Evolutionary conservation across 2,797 vertebrate species (phyloP), one percentile per base, ranked within the genome.

Genomic region (Galaxias olidus): DNA sequence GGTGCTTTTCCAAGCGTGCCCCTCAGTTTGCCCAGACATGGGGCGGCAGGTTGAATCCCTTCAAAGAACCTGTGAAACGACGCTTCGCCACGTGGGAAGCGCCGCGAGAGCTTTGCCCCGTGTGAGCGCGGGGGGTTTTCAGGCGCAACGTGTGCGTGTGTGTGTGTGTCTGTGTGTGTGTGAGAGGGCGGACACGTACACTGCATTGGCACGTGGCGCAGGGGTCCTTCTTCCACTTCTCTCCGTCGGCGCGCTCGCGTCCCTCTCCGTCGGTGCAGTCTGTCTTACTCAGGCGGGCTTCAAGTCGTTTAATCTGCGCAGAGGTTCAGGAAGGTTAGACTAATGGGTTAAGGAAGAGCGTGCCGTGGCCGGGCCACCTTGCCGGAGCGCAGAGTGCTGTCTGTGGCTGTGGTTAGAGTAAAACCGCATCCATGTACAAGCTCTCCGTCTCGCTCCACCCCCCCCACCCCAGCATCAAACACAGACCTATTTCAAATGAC

Each of bases 231-330:
- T 93, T 95, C 97, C 97, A 99, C n/a, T 73, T 89, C 14, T 94
- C 86, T 53, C 92, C 91, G 42, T 91, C 91, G 12, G 79, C 77
- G 4, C 94, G 93, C 10, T 93, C 87, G 45, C 88, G 89, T 10
- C 94, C 94, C 0, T 91, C 87, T 14, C 83, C 87, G 50, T 96
- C 97, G 84, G 92, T 92, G 86, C 97, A 99, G 84, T 93, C 94
- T 1, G 90, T 93, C 82, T 90, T 89, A 83, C 93, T 96, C 79
- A 98, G 90, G 61, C 94, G 96, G 13, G 91, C 88, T 92, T 99
- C 97, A 71, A 99, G 95, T 85, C 91, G 95, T 90, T 96, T 96
- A 82, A 99, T 99, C 97, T 99, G 88, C 53, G 75, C 66, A 69
- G 56, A 48, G 17, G 56, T 8, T 68, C 50, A 44, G 60, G 44